phyloP scores from a whole-genome alignment of 2,113 vertebrate genomes.

The Mustela nigripes region DNA sequence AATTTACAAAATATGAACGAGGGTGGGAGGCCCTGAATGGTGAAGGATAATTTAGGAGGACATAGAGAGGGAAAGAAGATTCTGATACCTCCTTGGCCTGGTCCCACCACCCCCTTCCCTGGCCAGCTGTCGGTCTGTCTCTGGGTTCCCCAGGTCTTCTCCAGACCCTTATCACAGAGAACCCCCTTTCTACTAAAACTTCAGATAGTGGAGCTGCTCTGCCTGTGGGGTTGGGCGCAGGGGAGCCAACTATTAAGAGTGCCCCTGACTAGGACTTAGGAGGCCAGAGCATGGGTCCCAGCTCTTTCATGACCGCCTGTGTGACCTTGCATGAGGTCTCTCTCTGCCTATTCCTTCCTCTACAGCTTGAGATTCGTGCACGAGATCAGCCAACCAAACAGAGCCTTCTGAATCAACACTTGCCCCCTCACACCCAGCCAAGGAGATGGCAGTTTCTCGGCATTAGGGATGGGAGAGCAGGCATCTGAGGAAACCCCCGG shows the following conservation, averaged over 20 bases:
- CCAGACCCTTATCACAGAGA: not conserved
- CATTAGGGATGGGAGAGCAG: not conserved
- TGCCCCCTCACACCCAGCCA: not conserved
- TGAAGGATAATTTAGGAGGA: constrained; percentile 52
- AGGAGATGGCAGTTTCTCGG: not conserved
- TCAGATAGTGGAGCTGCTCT: not conserved
- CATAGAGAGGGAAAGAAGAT: not conserved
- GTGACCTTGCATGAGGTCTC: not conserved
- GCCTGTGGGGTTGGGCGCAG: not conserved
- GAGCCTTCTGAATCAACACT: not conserved
- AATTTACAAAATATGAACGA: constrained; percentile 68
- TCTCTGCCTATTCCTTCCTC: not conserved
- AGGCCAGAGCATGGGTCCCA: not conserved
- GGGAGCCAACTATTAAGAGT: not conserved
- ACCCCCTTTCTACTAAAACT: not conserved
- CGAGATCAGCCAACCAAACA: not conserved
- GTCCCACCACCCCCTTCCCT: not conserved
- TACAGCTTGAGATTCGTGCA: not conserved
- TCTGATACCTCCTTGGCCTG: not conserved
- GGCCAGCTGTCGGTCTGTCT: not conserved
- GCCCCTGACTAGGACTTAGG: not conserved
- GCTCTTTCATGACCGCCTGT: not conserved
- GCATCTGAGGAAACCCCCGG: not conserved
- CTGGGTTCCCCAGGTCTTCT: not conserved
- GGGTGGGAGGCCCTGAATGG: not conserved